Evolutionary conservation across 2,888 invertebrate genomes (phyloP).

Genomic region (Pammene fasciana): DNA sequence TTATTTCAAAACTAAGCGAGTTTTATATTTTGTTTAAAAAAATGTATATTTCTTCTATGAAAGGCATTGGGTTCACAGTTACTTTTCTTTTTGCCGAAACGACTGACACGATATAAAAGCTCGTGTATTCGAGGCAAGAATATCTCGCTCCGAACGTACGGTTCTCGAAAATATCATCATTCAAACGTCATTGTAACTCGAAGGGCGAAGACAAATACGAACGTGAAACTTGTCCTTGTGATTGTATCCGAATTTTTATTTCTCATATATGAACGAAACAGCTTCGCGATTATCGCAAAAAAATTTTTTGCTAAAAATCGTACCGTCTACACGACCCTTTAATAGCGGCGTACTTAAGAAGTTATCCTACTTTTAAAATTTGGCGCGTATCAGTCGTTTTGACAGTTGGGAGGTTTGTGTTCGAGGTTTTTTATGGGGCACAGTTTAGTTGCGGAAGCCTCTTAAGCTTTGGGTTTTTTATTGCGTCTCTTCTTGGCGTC

Average conservation of each 20-base stretch:
- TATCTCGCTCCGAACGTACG: too few relatives aligned
- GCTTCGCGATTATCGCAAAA: too few relatives aligned
- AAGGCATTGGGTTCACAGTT: slow-evolving; percentile 56
- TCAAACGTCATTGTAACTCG: too few relatives aligned
- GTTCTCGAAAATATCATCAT: too few relatives aligned
- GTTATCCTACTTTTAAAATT: slow-evolving; percentile 32
- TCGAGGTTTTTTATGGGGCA: slow-evolving; percentile 15
- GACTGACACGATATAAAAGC: slow-evolving; percentile 34
- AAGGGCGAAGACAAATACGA: too few relatives aligned
- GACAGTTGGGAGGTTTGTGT: slow-evolving; percentile 44
- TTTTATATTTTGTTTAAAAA: slow-evolving; percentile 35
- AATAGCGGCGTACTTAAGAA: slow-evolving; percentile 17
- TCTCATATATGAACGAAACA: too few relatives aligned
- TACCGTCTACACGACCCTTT: too few relatives aligned
- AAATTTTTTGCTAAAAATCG: too few relatives aligned
- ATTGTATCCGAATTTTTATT: too few relatives aligned
- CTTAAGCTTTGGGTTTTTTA: slow-evolving; percentile 71
- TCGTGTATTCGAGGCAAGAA: too few relatives aligned
- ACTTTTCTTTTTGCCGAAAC: slow-evolving; percentile 42
- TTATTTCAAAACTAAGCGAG: slow-evolving; percentile 30
- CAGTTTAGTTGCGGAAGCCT: slow-evolving; percentile 16
- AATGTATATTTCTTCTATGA: slow-evolving; percentile 44
- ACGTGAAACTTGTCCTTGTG: too few relatives aligned
- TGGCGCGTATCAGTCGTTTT: slow-evolving; percentile 43
- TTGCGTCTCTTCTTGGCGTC: slow-evolving; percentile 71